Evolutionary conservation across 2,113 vertebrate genomes (phyloP).

Genomic region (Falco punctatus): DNA sequence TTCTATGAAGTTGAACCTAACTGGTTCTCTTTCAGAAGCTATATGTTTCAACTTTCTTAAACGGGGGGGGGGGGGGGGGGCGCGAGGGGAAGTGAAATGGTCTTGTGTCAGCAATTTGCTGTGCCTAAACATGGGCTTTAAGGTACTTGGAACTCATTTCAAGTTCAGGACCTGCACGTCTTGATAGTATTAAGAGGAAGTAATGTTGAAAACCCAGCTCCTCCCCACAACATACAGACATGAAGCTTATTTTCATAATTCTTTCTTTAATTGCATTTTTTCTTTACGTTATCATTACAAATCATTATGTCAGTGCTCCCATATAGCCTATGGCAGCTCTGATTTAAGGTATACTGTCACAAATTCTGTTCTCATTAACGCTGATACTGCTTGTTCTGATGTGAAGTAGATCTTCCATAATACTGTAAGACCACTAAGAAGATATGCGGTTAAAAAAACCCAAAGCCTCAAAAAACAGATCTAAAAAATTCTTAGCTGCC

Average conservation of each 20-base stretch:
- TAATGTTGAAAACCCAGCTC: background rate
- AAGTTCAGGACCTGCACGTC: background rate
- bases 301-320: background rate
- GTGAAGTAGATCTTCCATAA: background rate
- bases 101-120: background rate
- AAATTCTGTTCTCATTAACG: background rate
- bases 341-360: background rate
- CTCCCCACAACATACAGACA: background rate
- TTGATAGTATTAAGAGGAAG: background rate
- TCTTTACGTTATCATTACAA: background rate
- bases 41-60: background rate
- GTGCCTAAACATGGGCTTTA: background rate
- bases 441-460: background rate
- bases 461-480: background rate
- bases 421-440: background rate
- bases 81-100: too few relatives aligned
- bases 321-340: background rate
- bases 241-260: background rate
- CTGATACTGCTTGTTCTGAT: background rate
- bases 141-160: background rate
- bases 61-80: background rate
- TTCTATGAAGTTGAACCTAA: background rate
- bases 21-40: background rate
- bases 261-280: background rate
- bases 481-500: background rate